Percentiles rank a stretch among this genome's conserved stretches.
Evolutionary conservation across 2,797 vertebrate genomes (phyloP).

Genomic region (Neosilurus hyrtlii): DNA sequence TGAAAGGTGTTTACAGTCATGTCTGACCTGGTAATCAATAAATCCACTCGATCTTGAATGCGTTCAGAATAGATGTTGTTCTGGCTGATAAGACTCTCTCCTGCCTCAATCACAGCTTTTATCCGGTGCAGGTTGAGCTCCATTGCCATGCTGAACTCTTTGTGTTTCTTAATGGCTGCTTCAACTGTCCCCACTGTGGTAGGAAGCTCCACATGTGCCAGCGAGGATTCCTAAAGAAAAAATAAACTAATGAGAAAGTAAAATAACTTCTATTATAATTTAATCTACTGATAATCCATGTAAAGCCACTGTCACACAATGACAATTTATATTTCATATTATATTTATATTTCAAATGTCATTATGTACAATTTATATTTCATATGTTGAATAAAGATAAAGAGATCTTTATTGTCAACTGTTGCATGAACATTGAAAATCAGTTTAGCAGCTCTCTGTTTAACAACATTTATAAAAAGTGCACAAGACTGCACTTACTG

Average conservation of each 20-base stretch:
- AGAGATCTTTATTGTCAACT: too few relatives aligned
- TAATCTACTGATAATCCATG: not conserved
- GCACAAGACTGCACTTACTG: too few relatives aligned
- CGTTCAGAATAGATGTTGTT: constrained; percentile 82
- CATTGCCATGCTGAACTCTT: constrained; percentile 89
- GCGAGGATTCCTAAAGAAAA: constrained; percentile 73
- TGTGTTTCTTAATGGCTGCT: constrained; percentile 83
- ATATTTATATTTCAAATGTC: too few relatives aligned
- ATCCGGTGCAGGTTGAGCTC: constrained; percentile 87
- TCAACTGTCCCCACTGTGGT: constrained; percentile 81
- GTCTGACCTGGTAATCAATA: constrained; percentile 78
- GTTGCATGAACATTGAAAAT: too few relatives aligned
- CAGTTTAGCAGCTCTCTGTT: too few relatives aligned
- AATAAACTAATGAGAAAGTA: not conserved
- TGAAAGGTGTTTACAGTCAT: not conserved
- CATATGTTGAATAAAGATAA: too few relatives aligned
- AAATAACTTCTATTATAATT: constrained; percentile 6
- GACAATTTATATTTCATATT: too few relatives aligned
- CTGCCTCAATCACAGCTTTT: constrained; percentile 82
- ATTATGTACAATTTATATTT: too few relatives aligned
- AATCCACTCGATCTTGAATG: constrained; percentile 78
- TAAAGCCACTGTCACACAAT: not conserved
- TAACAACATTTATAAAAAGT: too few relatives aligned
- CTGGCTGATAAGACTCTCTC: constrained; percentile 84
- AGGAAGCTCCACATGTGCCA: constrained; percentile 81